phyloP scores from a whole-genome alignment of 35 echinoderm and acorn worm species.

The Stichopus chloronotus region DNA sequence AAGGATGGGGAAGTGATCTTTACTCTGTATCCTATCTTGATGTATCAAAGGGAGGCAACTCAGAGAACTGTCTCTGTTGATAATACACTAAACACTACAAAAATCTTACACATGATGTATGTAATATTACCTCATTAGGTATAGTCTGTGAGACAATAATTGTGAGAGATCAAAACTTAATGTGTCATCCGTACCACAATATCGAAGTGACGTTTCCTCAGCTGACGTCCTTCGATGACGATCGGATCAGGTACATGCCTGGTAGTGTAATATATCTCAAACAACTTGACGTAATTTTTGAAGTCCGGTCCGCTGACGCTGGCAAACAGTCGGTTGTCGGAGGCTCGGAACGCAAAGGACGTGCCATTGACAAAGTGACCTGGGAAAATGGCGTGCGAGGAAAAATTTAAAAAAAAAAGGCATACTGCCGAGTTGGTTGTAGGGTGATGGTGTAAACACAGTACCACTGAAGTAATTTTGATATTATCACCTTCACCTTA shows the following conservation, averaged over 20 bases:
- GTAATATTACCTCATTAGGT: no score
- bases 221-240: neutral
- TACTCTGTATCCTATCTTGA: no score
- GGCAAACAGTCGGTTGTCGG: neutral
- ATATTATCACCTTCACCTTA: no score
- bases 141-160: no score
- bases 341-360: slow-evolving; percentile 13
- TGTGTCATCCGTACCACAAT: neutral
- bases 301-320: slow-evolving; percentile 30
- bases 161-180: neutral
- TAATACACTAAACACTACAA: no score
- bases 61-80: no score
- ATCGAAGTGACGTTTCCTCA: neutral
- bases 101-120: no score
- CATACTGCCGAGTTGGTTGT: no score
- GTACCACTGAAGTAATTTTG: no score
- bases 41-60: no score
- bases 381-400: neutral
- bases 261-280: slow-evolving; percentile 19
- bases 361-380: slow-evolving; percentile 52
- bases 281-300: slow-evolving; percentile 38
- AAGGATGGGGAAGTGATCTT: no score
- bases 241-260: neutral
- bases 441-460: no score
- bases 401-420: neutral